Evolutionary conservation across 2,797 vertebrate genomes (phyloP).

Genomic region (Morelia viridis): DNA sequence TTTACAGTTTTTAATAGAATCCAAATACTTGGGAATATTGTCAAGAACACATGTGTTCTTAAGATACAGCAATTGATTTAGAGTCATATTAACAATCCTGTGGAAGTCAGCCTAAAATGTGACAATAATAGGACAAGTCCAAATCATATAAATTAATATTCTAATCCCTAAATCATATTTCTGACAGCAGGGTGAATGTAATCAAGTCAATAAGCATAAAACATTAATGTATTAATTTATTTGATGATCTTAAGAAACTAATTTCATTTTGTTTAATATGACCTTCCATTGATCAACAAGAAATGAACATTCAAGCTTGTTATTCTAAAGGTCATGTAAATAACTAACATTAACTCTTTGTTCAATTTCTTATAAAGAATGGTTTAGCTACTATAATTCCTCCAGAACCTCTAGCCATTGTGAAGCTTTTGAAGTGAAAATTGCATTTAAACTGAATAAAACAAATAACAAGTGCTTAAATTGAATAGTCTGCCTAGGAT

Average conservation of each 20-base stretch:
- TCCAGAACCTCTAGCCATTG: neutral
- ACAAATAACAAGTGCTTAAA: neutral
- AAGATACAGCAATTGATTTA: neutral
- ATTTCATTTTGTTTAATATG: neutral
- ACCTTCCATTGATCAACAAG: neutral
- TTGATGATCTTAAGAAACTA: neutral
- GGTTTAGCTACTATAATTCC: neutral
- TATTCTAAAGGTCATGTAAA: neutral
- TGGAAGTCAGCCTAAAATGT: neutral
- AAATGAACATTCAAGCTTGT: neutral
- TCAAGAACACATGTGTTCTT: neutral
- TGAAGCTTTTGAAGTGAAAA: neutral
- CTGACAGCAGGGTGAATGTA: neutral
- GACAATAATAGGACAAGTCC: neutral
- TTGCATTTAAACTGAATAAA: neutral
- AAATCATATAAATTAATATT: neutral
- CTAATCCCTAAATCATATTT: neutral
- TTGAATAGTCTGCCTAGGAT: neutral
- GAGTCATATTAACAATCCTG: neutral
- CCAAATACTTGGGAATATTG: neutral
- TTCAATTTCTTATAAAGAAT: neutral
- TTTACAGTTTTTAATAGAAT: neutral
- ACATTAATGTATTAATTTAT: neutral
- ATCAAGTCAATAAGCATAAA: neutral
- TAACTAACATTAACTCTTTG: neutral